Evolutionary conservation across 2,888 invertebrate species (phyloP).

Genomic region (Troglohyphantes excavatus): DNA sequence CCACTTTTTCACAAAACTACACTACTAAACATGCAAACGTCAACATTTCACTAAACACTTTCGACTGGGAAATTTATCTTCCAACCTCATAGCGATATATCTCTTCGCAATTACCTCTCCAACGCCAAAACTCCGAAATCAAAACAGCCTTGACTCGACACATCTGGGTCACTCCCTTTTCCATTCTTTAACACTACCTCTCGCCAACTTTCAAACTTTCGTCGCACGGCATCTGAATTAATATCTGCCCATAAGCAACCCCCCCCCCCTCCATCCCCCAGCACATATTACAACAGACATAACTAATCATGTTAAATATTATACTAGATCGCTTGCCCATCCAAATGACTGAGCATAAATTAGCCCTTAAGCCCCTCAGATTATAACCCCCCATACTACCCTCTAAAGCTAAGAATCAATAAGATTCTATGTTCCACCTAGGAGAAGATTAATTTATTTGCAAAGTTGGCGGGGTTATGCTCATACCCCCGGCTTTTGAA

Average conservation of each 20-base stretch:
- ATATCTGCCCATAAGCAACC: slow-evolving; percentile 40
- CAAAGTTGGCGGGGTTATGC: slow-evolving; percentile 32
- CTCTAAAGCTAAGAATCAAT: slow-evolving; percentile 48
- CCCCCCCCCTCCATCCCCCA: neutral
- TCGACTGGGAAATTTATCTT: neutral
- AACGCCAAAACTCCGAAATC: neutral
- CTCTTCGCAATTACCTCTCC: neutral
- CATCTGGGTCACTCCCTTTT: neutral
- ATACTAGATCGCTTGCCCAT: slow-evolving; percentile 40
- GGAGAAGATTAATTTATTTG: slow-evolving; percentile 65
- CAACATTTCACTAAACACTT: no score
- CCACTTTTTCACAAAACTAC: no score
- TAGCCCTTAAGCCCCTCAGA: slow-evolving; percentile 56
- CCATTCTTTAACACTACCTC: neutral
- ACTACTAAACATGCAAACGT: no score
- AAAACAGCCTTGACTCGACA: slow-evolving; percentile 8
- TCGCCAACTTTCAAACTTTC: slow-evolving; percentile 7
- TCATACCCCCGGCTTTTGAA: neutral
- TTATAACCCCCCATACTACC: slow-evolving; percentile 2
- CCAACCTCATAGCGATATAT: neutral
- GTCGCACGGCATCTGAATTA: slow-evolving; percentile 36
- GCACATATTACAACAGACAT: slow-evolving; percentile 28
- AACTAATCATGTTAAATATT: slow-evolving; percentile 72
- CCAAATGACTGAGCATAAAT: slow-evolving; percentile 67
- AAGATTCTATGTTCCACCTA: slow-evolving; percentile 22